A percentile compares a stretch with the other conserved stretches of the same genome.
These are phyloP conservation scores for Bellardia bayeri DNA, from an alignment of 2,888 invertebrate genomes.

Conservation along the genomic window DNA sequence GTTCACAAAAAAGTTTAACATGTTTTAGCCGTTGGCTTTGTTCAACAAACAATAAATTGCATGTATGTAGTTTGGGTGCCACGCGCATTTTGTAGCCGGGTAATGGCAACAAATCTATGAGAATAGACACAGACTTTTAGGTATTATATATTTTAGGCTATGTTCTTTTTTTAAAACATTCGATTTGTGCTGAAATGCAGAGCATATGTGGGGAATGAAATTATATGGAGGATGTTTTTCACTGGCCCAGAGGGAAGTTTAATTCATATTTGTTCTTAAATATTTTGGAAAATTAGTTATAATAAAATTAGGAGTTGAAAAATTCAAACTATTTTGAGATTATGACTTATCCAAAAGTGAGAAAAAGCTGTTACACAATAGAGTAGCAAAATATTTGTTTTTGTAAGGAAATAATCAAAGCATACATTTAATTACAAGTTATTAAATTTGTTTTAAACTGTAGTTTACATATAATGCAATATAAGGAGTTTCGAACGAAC, in stretches of 20 bases:
- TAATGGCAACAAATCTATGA: conserved; percentile 62
- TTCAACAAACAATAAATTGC: conserved; percentile 63
- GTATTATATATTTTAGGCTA: neutral
- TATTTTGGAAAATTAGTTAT: neutral
- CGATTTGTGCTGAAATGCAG: neutral
- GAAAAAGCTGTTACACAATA: too few relatives aligned
- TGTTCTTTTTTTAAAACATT: neutral
- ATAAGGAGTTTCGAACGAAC: too few relatives aligned
- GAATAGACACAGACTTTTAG: conserved; percentile 24
- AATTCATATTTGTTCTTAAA: neutral
- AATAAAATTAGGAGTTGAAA: neutral
- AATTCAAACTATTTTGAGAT: too few relatives aligned
- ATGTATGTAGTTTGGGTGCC: neutral
- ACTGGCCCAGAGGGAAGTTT: neutral
- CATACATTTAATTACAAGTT: too few relatives aligned
- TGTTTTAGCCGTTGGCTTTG: conserved; percentile 68
- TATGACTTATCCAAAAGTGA: too few relatives aligned
- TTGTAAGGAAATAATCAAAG: too few relatives aligned
- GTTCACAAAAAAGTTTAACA: conserved; percentile 62
- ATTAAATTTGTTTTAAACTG: too few relatives aligned
- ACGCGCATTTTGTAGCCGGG: conserved; percentile 39
- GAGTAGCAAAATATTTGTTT: too few relatives aligned
- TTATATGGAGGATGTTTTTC: neutral
- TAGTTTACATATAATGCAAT: too few relatives aligned
- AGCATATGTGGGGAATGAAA: conserved; percentile 18